Percentiles rank a stretch among this genome's conserved stretches.
phyloP scores from a whole-genome alignment of 2,113 vertebrate species.

The Hydrolagus affinis region DNA sequence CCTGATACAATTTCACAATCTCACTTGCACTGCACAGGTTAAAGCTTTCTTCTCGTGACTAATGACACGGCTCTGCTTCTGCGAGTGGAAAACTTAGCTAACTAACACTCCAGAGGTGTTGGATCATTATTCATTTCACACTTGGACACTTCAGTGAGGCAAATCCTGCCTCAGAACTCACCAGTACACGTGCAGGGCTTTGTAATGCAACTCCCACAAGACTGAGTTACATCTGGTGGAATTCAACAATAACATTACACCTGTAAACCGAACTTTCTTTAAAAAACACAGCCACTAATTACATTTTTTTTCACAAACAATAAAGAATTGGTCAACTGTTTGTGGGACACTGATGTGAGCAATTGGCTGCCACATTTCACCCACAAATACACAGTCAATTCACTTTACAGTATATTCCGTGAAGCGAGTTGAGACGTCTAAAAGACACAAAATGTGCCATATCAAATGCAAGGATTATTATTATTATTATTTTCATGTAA shows the following conservation, averaged over 20 bases:
- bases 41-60: slow-evolving; percentile 26
- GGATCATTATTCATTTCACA: slow-evolving; percentile 32
- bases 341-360: no score
- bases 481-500: not conserved
- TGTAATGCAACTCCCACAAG: not conserved
- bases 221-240: not conserved
- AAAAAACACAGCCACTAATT: no score
- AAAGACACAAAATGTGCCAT: no score
- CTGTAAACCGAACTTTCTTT: not conserved
- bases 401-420: no score
- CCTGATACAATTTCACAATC: slow-evolving; percentile 2
- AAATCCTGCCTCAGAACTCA: slow-evolving; percentile 13
- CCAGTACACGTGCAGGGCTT: not conserved
- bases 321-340: no score
- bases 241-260: not conserved
- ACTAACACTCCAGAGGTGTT: slow-evolving; percentile 13
- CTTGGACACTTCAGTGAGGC: slow-evolving; percentile 17
- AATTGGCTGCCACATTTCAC: no score
- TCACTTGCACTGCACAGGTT: not conserved
- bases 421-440: no score
- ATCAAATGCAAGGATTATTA: no score
- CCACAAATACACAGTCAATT: no score
- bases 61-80: slow-evolving; percentile 7
- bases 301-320: not conserved
- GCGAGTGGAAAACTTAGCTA: slow-evolving; percentile 26